Evolutionary conservation across 2,113 vertebrate species (phyloP).

Genomic region (Pachyramphus minor): DNA sequence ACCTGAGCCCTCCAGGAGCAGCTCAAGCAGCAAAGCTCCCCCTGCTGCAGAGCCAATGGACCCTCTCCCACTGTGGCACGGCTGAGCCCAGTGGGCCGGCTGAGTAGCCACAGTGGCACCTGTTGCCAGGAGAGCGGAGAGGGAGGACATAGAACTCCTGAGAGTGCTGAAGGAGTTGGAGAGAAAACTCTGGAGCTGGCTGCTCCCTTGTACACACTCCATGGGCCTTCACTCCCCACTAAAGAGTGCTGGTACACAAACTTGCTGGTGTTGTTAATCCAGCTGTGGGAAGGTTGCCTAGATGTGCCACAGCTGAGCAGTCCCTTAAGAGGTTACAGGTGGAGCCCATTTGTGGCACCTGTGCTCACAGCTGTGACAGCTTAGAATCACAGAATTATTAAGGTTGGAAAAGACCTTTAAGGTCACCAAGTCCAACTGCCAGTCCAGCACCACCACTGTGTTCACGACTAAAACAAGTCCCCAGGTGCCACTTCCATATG

Average conservation of each 20-base stretch:
- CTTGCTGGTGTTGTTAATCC: neutral
- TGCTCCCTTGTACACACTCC: accelerated
- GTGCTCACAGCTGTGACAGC: neutral
- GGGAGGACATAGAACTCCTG: too few species aligned
- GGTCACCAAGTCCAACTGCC: neutral
- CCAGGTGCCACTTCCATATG: neutral
- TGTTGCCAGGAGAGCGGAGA: neutral
- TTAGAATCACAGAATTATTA: neutral
- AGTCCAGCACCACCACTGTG: neutral
- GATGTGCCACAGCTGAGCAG: neutral
- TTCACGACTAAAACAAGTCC: neutral
- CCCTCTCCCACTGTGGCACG: accelerated
- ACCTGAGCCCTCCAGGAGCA: neutral
- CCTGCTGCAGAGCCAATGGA: neutral
- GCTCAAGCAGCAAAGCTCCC: neutral
- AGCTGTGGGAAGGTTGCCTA: neutral
- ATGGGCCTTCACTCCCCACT: accelerated
- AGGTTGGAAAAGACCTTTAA: neutral
- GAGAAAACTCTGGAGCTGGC: neutral
- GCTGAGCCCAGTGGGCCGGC: neutral
- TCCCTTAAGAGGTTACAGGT: neutral
- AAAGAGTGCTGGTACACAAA: neutral
- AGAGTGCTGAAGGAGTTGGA: accelerated
- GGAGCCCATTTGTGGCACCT: neutral
- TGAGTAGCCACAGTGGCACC: neutral